Conservation (phyloP, 2,888 invertebrate genomes). For the Chalcosyrphus nemorum region DNA sequence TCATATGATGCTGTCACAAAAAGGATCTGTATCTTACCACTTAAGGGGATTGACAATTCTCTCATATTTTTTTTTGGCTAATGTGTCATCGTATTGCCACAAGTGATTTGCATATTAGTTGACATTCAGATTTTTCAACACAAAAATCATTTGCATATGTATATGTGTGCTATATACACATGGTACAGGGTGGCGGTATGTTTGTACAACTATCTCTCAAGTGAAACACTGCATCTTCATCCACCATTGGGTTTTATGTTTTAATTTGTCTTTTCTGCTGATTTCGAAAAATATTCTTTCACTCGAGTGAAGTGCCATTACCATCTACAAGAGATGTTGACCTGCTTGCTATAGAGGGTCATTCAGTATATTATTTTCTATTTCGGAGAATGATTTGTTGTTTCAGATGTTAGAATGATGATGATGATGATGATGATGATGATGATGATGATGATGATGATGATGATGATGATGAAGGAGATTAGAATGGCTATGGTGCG, state of each 20-base stretch:
- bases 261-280: constrained; percentile 24
- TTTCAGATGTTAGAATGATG: neutral
- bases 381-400: neutral
- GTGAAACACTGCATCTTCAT: neutral
- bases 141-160: constrained; percentile 6
- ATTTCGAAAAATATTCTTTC: neutral
- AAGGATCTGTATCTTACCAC: neutral
- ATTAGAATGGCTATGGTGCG: neutral
- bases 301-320: neutral
- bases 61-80: neutral
- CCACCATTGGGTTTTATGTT: constrained; percentile 4
- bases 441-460: too few relatives aligned
- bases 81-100: neutral
- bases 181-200: neutral
- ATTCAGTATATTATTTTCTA: neutral
- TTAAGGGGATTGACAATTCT: neutral
- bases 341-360: neutral
- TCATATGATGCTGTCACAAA: neutral
- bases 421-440: neutral
- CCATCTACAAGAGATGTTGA: neutral
- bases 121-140: neutral
- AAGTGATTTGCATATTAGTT: constrained; percentile 13
- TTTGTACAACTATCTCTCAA: neutral
- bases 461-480: too few relatives aligned
- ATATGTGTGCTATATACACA: too few relatives aligned